Evolutionary conservation across 2,797 vertebrate genomes (phyloP), one percentile per base, ranked within the genome.

Genomic region (Argyrosomus regius): DNA sequence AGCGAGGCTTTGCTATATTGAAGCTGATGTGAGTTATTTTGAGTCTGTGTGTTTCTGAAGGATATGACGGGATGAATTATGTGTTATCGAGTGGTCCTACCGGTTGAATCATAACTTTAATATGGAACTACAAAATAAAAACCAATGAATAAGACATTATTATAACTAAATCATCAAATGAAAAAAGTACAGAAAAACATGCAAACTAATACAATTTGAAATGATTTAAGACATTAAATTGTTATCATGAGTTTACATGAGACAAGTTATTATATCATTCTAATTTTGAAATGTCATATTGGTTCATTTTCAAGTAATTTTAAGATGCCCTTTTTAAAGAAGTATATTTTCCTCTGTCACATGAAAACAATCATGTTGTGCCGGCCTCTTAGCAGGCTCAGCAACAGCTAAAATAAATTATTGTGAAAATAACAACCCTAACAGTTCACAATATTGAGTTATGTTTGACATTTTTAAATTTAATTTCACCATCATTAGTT

Each of bases 71-170:
- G 57, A 64, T 48, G 45, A 64, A 69, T 5, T 12, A 18, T 16
- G 13, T 20, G 12, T 54, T 12, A 54, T 54, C n/a, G 53, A 54
- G 20, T 20, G 28, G 3, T 48, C 71, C 41, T 64, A 18, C 9
- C 18, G 54, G 46, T 24, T 64, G 10, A 69, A 60, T 67, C 46
- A 52, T 52, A 48, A 49, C 28, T 31, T 75, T 63, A 26, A 54
- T 46, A 71, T n/a, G 20, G 28, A 49, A 46, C 22, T 54, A n/a
- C 26, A 48, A 53, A 20, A 41, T 49, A 54, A 54, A 39, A 53
- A 70, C 22, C 12, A 68, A 46, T 49, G 28, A 43, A 39, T 45
- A 28, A 50, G 17, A 48, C 26, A 66, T 61, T 50, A 45, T 66
- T 16, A 26, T 5, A 35, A 75, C 11, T 35, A 61, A 60, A 65